Conservation (phyloP, 2,113 vertebrate species). For the Merops nubicus region DNA sequence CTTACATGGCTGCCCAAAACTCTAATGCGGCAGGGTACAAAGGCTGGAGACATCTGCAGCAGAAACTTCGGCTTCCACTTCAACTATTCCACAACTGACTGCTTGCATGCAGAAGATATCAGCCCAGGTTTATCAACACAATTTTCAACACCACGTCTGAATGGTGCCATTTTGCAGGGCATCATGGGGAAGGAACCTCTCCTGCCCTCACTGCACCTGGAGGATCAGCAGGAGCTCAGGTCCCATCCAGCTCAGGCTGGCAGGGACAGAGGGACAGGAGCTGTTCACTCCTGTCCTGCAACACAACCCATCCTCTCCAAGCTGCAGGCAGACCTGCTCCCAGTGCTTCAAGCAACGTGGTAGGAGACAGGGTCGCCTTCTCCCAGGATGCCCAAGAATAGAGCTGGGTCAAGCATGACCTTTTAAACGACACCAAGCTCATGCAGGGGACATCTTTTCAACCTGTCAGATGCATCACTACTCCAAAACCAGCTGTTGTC, state of each 20-base stretch:
- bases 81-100: not conserved
- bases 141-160: too few relatives aligned
- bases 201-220: not conserved
- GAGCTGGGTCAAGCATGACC: not conserved
- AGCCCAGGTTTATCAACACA: not conserved
- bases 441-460: not conserved
- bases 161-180: not conserved
- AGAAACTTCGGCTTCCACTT: not conserved
- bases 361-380: not conserved
- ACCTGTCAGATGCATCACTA: not conserved
- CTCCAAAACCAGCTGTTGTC: not conserved
- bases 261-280: not conserved
- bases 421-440: not conserved
- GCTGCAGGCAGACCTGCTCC: not conserved
- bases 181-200: fast-evolving
- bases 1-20: not conserved
- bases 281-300: not conserved
- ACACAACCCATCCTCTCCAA: fast-evolving
- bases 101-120: not conserved
- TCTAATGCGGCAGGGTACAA: fast-evolving
- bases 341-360: not conserved
- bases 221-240: not conserved
- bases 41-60: not conserved
- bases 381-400: fast-evolving
- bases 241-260: not conserved